Evolutionary conservation across 2,888 invertebrate genomes (phyloP), one percentile per base, ranked within the genome.

Genomic region (Polia nebulosa): DNA sequence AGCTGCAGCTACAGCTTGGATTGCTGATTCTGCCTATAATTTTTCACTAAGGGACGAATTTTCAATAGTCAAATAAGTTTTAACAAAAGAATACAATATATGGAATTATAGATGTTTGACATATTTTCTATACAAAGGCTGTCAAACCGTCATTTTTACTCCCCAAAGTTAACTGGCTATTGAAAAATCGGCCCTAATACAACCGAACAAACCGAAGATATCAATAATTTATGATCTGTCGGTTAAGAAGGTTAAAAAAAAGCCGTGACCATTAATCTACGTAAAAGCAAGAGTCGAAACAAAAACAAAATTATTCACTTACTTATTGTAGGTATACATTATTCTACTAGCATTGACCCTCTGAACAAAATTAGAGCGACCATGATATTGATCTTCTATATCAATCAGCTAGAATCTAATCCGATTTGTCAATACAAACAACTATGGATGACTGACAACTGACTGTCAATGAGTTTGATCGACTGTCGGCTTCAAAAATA

Each of bases 391-490:
- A 84, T 76, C 85, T 77, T 72, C 1, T 44, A 56, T 62, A 71
- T 75, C 72, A 78, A 76, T 82, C 85, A 76, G n/a, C 49, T 52
- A 69, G 53, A 59, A 62, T 79, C 61, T 47, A 72, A 75, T 72
- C 60, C 57, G 72, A 83, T 79, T 70, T 66, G 73, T 72, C 65
- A 72, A 58, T 55, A 70, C 71, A 62, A 67, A 70, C 59, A 58
- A 9, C 76, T 73, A 62, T 68, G n/a, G n/a, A n/a, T n/a, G 64
- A 72, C 63, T 78, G 84, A 83, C 82, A 81, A 64, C 55, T 44
- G 63, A 60, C 69, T 82, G 85, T 84, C 88, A 87, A 81, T 78
- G 79, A 75, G 72, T 72, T 59, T 84, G 82, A 88, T 87, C 77
- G 87, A 80, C 78, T 73, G 65, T 45, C 58, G 59, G 72, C 49